phyloP scores from a whole-genome alignment of 2,113 vertebrate genomes.

The Xiphophorus hellerii region DNA sequence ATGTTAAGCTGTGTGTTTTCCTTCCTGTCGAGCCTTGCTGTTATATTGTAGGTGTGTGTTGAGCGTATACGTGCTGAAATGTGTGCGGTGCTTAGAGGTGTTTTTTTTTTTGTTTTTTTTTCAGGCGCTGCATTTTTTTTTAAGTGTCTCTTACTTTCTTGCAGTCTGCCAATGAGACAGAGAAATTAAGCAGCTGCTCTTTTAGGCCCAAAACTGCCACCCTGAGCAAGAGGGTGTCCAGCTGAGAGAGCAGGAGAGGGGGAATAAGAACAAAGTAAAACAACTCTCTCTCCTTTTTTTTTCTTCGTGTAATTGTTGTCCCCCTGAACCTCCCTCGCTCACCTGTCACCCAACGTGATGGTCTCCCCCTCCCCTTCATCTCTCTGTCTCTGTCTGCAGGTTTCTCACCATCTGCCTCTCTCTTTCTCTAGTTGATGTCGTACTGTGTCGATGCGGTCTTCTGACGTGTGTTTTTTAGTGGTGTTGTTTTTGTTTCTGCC shows the following conservation, averaged over 20 bases:
- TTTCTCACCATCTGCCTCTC: slow-evolving; percentile 46
- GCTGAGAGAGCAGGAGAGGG: slow-evolving; percentile 68
- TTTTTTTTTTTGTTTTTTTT: slow-evolving; percentile 26
- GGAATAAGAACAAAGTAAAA: slow-evolving; percentile 68
- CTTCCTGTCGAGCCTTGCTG: slow-evolving; percentile 32
- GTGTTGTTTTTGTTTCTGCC: slow-evolving; percentile 77
- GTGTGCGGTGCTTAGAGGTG: slow-evolving; percentile 19
- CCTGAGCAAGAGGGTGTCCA: slow-evolving; percentile 59
- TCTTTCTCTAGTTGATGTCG: slow-evolving; percentile 62
- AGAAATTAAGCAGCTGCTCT: slow-evolving; percentile 65
- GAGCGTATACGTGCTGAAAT: slow-evolving; percentile 29
- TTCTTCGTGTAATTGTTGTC: slow-evolving; percentile 50
- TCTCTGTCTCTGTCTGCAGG: slow-evolving; percentile 59
- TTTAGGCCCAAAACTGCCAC: slow-evolving; percentile 57
- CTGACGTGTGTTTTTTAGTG: slow-evolving; percentile 76
- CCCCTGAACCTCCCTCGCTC: slow-evolving; percentile 50
- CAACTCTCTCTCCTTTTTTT: slow-evolving; percentile 51
- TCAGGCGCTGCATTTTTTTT: slow-evolving; percentile 44
- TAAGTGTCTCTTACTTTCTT: slow-evolving; percentile 74
- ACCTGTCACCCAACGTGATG: slow-evolving; percentile 51
- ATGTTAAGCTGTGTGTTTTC: slow-evolving; percentile 15
- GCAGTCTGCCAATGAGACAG: slow-evolving; percentile 70
- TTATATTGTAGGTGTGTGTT: slow-evolving; percentile 38
- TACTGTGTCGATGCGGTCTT: slow-evolving; percentile 76
- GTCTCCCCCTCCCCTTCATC: slow-evolving; percentile 46